Conservation (phyloP, 2,888 invertebrate species). For the Allophyes oxyacanthae region DNA sequence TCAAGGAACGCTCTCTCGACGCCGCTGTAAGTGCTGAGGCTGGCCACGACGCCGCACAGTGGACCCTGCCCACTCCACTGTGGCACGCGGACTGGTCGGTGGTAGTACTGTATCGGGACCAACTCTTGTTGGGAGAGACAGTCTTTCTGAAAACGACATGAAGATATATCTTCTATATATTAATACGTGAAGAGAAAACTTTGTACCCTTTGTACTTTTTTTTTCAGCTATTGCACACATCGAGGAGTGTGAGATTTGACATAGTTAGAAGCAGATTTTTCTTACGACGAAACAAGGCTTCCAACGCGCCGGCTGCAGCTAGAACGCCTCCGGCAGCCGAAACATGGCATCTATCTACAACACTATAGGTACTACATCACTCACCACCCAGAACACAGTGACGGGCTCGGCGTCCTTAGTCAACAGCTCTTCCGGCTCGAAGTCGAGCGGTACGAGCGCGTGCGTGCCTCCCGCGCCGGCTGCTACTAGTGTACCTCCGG, state of each 20-base stretch:
- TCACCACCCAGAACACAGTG: too few species aligned
- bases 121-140: constrained; percentile 90
- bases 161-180: too few species aligned
- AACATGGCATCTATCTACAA: constrained; percentile 77
- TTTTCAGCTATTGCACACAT: too few species aligned
- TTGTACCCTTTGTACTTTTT: too few species aligned
- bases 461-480: constrained; percentile 68
- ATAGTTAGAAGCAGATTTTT: too few species aligned
- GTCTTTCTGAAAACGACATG: constrained; percentile 89
- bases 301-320: constrained; percentile 70
- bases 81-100: constrained; percentile 90
- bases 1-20: constrained; percentile 93
- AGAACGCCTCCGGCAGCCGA: constrained; percentile 78
- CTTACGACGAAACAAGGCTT: too few species aligned
- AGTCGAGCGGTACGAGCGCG: too few species aligned
- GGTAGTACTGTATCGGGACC: constrained; percentile 92
- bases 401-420: too few species aligned
- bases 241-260: too few species aligned
- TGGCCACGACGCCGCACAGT: constrained; percentile 92
- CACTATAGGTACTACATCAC: too few species aligned
- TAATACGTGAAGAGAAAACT: too few species aligned
- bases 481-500: constrained; percentile 75
- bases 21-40: constrained; percentile 93
- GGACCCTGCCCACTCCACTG: constrained; percentile 80
- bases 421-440: too few species aligned